Conservation (phyloP, 2,888 invertebrate species). For the Thymelicus sylvestris region DNA sequence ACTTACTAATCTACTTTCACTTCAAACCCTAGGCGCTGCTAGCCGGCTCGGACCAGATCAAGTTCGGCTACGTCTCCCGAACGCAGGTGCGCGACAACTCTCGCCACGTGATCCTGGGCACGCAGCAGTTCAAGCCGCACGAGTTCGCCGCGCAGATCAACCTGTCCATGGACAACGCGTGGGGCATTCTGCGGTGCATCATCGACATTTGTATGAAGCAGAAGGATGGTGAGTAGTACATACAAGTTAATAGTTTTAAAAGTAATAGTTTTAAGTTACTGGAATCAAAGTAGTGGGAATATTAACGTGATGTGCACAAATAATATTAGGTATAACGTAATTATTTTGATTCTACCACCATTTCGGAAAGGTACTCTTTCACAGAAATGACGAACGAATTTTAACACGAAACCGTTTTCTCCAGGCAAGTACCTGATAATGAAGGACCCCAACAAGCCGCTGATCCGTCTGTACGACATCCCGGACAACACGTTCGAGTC, state of each 20-base stretch:
- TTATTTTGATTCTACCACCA: no score
- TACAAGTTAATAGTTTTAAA: no score
- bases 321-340: no score
- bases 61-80: conserved; percentile 99
- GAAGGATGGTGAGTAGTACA: conserved; percentile 89
- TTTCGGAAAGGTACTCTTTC: no score
- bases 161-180: conserved; percentile 99
- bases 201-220: conserved; percentile 99
- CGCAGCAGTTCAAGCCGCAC: conserved; percentile 98
- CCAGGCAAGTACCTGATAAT: conserved; percentile 95
- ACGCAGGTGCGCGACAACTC: conserved; percentile 96
- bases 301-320: no score
- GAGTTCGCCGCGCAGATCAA: conserved; percentile 99
- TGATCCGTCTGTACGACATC: conserved; percentile 98
- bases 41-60: conserved; percentile 98
- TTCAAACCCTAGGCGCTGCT: conserved; percentile 88
- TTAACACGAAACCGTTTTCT: conserved; percentile 34
- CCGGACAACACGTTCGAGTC: conserved; percentile 99
- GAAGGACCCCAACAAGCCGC: conserved; percentile 99
- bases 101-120: conserved; percentile 98
- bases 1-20: no score
- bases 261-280: no score
- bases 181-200: conserved; percentile 99
- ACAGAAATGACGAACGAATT: no score
- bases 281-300: no score